Conservation (phyloP, 2,113 vertebrate genomes). For the Cricetomys ansorgei region DNA sequence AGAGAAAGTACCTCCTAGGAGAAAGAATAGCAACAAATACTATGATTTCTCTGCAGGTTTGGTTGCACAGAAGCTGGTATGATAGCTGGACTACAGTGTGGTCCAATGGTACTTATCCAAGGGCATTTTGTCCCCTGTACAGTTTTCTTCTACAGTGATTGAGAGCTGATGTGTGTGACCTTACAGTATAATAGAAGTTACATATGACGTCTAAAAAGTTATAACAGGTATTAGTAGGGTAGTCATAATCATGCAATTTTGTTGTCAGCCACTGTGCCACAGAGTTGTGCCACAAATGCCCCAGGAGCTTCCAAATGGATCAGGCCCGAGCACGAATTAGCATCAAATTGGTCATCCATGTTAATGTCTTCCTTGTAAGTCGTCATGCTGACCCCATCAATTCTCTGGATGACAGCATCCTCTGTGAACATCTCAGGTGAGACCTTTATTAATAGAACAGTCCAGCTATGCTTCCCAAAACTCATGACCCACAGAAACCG, state of each 20-base stretch:
- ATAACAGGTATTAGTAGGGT: neutral
- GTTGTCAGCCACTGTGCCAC: neutral
- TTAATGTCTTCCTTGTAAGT: neutral
- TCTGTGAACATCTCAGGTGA: neutral
- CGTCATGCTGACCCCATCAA: neutral
- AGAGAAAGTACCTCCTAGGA: neutral
- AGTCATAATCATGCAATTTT: neutral
- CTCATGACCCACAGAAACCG: neutral
- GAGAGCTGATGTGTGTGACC: neutral
- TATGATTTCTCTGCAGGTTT: neutral
- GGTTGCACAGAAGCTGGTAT: neutral
- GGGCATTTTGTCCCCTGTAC: too few relatives aligned
- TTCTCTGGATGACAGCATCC: neutral
- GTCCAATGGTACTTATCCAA: neutral
- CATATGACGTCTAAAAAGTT: neutral
- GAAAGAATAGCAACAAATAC: neutral
- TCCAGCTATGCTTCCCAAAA: neutral
- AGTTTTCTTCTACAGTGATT: neutral
- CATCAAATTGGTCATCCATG: neutral
- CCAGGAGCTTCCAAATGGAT: neutral
- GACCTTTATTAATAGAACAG: neutral
- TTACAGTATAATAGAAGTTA: neutral
- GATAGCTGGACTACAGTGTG: neutral
- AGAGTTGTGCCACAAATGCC: neutral
- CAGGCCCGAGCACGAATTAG: neutral